These are phyloP conservation scores for Hipposideros larvatus DNA, from an alignment of 2,797 vertebrate genomes.

Conservation along the genomic window DNA sequence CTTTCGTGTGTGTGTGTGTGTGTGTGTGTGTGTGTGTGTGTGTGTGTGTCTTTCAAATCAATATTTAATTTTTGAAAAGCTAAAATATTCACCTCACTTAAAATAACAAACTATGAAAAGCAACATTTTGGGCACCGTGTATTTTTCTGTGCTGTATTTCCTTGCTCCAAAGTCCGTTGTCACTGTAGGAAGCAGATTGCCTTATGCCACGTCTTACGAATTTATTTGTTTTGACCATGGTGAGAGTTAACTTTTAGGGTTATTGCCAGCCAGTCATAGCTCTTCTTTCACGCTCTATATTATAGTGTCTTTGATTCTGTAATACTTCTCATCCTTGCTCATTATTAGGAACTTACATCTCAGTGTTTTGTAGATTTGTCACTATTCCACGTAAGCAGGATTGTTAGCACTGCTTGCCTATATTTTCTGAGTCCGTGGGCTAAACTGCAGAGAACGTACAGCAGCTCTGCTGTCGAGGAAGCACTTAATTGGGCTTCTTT, in stretches of 20 bases:
- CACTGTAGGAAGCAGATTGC: background rate
- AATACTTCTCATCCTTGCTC: conserved; percentile 4
- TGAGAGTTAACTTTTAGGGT: background rate
- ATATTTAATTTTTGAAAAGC: conserved; percentile 22
- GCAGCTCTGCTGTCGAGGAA: background rate
- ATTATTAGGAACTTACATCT: conserved; percentile 1
- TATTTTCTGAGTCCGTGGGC: background rate
- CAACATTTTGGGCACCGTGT: background rate
- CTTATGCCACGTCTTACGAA: background rate
- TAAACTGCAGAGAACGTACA: background rate
- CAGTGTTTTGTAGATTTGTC: conserved; percentile 19
- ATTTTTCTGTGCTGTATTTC: conserved; percentile 22
- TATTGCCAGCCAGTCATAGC: background rate
- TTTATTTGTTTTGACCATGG: background rate
- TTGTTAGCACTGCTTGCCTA: background rate
- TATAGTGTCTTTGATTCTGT: conserved; percentile 43
- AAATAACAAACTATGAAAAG: background rate
- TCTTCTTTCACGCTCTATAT: background rate
- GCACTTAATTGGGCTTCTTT: background rate
- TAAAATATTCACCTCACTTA: conserved; percentile 34
- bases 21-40: background rate
- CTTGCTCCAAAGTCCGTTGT: background rate
- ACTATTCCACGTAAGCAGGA: background rate
- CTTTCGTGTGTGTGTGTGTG: background rate
- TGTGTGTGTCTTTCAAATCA: background rate